Percentiles rank a stretch among this genome's conserved stretches.
phyloP scores from a whole-genome alignment of 2,113 vertebrate genomes.

The Lipophrys pholis region DNA sequence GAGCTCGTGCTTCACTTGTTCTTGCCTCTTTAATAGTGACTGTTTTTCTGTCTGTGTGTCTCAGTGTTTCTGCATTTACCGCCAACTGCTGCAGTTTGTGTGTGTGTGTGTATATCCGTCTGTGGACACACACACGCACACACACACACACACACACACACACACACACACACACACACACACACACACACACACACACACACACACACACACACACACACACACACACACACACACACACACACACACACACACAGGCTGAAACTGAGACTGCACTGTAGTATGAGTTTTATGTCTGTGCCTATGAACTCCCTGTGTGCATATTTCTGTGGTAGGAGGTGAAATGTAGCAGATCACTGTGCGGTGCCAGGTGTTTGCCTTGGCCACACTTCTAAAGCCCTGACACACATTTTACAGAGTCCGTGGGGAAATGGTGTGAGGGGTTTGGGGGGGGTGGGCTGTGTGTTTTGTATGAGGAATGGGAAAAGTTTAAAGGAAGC shows the following conservation, averaged over 20 bases:
- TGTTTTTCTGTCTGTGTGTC: slow-evolving; percentile 21
- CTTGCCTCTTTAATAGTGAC: slow-evolving; percentile 23
- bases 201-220: too few relatives aligned
- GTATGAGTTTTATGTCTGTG: slow-evolving; percentile 45
- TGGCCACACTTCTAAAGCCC: slow-evolving; percentile 69
- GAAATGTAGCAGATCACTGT: slow-evolving; percentile 64
- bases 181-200: background rate
- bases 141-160: background rate
- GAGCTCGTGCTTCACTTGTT: slow-evolving; percentile 42
- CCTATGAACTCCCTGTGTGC: slow-evolving; percentile 58
- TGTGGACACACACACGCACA: too few relatives aligned
- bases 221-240: too few relatives aligned
- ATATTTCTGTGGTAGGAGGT: slow-evolving; percentile 65
- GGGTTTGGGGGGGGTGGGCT: slow-evolving; percentile 40
- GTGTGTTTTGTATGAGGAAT: slow-evolving; percentile 30
- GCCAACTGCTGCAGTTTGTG: slow-evolving; percentile 34
- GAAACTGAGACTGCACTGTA: slow-evolving; percentile 36
- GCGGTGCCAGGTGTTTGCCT: slow-evolving; percentile 68
- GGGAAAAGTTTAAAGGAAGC: slow-evolving; percentile 46
- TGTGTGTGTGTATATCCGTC: too few relatives aligned
- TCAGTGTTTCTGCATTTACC: slow-evolving; percentile 19
- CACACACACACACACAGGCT: slow-evolving; percentile 24
- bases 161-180: too few relatives aligned
- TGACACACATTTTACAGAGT: slow-evolving; percentile 72
- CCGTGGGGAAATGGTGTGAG: slow-evolving; percentile 40